phyloP scores from a whole-genome alignment of 2,113 vertebrate species.

The Oreochromis spilurus region DNA sequence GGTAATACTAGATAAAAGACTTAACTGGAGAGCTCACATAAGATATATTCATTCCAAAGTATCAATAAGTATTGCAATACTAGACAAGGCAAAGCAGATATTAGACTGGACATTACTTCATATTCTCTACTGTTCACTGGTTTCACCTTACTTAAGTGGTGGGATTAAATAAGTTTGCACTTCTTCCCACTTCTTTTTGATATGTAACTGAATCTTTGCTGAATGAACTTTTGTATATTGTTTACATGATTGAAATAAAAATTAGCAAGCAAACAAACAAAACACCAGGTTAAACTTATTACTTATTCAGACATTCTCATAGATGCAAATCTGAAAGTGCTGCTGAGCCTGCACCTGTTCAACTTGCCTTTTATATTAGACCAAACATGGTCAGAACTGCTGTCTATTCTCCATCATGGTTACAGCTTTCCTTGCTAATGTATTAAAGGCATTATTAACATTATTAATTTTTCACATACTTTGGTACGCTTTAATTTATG shows the following conservation, averaged over 20 bases:
- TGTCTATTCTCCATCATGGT: neutral
- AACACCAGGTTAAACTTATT: neutral
- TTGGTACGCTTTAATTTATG: neutral
- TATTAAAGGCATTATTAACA: neutral
- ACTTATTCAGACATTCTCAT: neutral
- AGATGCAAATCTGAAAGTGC: neutral
- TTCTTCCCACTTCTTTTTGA: neutral
- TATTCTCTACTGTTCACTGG: neutral
- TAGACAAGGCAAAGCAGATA: neutral
- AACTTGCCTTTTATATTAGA: neutral
- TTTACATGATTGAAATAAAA: neutral
- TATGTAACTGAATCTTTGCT: neutral
- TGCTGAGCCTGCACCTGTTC: neutral
- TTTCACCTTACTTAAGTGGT: neutral
- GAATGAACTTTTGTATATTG: neutral
- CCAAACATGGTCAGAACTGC: neutral
- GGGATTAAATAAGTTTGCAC: neutral
- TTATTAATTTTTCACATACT: neutral
- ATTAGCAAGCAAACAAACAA: neutral
- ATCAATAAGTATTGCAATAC: neutral
- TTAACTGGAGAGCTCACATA: neutral
- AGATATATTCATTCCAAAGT: neutral
- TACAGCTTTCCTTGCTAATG: neutral
- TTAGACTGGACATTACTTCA: neutral
- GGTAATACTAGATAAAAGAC: neutral